Evolutionary conservation across 2,113 vertebrate species (phyloP).

Genomic region (Lagopus muta): DNA sequence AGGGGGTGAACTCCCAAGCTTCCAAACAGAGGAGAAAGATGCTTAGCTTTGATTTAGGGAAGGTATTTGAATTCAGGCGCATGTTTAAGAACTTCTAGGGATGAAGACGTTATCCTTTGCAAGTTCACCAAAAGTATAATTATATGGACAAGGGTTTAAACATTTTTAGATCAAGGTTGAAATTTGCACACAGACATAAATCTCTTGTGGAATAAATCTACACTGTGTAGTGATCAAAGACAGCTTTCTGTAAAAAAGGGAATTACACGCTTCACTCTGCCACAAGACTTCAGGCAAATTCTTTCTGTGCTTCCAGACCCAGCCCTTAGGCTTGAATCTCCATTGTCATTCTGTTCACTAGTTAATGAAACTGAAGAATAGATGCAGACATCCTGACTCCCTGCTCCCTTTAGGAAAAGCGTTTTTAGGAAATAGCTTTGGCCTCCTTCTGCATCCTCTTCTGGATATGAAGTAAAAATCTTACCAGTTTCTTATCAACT

Average conservation of each 20-base stretch:
- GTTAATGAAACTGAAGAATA: neutral
- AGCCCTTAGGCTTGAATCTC: neutral
- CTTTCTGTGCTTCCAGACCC: neutral
- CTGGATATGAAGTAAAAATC: neutral
- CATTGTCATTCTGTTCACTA: neutral
- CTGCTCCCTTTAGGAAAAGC: neutral
- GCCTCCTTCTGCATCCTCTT: neutral
- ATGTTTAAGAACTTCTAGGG: accelerated
- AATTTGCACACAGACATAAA: neutral
- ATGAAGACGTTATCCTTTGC: neutral
- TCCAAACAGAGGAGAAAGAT: neutral
- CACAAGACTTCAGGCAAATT: neutral
- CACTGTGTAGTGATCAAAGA: constrained; percentile 23
- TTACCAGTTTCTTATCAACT: neutral
- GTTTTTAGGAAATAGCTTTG: accelerated
- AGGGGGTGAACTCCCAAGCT: neutral
- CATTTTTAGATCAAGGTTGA: neutral
- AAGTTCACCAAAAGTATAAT: neutral
- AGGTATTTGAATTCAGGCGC: neutral
- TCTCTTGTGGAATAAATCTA: constrained; percentile 5
- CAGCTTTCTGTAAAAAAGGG: neutral
- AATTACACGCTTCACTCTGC: neutral
- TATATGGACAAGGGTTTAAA: neutral
- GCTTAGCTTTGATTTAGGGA: neutral
- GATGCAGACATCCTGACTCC: neutral